These are phyloP conservation scores for Lepidurus couesii DNA, from an alignment of 1,140 invertebrate species.

Conservation along the genomic window DNA sequence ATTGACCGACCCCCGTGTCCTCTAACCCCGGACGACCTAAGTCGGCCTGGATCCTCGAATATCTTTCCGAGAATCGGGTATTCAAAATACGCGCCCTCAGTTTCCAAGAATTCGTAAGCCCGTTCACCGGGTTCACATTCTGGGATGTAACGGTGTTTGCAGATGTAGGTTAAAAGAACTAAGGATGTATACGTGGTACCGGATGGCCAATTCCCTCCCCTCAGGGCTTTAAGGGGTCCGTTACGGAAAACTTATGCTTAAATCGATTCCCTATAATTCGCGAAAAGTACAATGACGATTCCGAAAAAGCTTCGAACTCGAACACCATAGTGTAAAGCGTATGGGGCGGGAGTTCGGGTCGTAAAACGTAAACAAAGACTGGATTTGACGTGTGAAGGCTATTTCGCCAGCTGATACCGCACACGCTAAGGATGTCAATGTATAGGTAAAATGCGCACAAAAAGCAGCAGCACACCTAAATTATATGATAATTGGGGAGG, in stretches of 20 bases:
- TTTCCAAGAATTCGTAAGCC: not conserved
- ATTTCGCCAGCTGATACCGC: too few species aligned
- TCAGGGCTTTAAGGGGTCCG: not conserved
- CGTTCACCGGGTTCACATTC: constrained; percentile 1
- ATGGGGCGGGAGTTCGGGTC: too few species aligned
- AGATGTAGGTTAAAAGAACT: not conserved
- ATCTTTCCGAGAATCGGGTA: not conserved
- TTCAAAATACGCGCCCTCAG: not conserved
- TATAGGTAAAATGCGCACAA: too few species aligned
- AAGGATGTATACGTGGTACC: not conserved
- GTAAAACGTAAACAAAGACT: too few species aligned
- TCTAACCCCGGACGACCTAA: not conserved
- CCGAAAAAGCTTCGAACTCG: too few species aligned
- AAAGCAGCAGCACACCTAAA: not conserved
- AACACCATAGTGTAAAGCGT: too few species aligned
- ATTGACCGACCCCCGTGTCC: not conserved
- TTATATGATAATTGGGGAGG: not conserved
- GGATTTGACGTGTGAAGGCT: too few species aligned
- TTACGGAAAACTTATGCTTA: not conserved
- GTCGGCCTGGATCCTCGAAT: not conserved
- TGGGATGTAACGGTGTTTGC: not conserved
- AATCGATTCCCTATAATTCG: not conserved
- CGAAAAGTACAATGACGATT: not conserved
- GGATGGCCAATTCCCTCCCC: not conserved
- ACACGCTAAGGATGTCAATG: too few species aligned